A percentile compares a stretch with the other conserved stretches of the same genome.
Evolutionary conservation across 35 echinoderm and acorn worm species (phyloP).

Genomic region (Diadema setosum): DNA sequence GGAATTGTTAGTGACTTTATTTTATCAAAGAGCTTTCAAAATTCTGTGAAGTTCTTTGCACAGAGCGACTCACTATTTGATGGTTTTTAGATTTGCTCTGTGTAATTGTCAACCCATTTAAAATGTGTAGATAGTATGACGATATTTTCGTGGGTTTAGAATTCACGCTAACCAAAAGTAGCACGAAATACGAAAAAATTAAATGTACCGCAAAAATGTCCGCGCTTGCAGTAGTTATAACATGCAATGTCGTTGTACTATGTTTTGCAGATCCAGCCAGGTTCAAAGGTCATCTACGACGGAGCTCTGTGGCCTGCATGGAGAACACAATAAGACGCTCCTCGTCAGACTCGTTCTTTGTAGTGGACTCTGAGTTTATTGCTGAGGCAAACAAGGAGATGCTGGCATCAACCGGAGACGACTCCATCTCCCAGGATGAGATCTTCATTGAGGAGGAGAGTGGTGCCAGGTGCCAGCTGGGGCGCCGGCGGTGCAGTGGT

Average conservation of each 20-base stretch:
- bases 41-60: no score
- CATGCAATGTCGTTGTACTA: background rate
- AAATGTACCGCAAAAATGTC: no score
- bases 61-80: no score
- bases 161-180: no score
- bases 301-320: slow-evolving; percentile 59
- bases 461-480: slow-evolving; percentile 15
- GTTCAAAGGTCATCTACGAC: slow-evolving; percentile 22
- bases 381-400: slow-evolving; percentile 75
- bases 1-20: no score
- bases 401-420: slow-evolving; percentile 8
- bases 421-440: background rate
- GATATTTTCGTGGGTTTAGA: no score
- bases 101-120: no score
- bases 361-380: slow-evolving; percentile 41
- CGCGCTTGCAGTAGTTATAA: no score
- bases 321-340: slow-evolving; percentile 39
- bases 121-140: no score
- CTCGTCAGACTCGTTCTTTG: slow-evolving; percentile 93
- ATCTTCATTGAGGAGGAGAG: slow-evolving; percentile 21
- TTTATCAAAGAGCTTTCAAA: no score
- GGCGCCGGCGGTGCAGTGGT: slow-evolving; percentile 24
- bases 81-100: no score
- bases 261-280: background rate
- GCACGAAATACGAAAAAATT: no score